phyloP scores from a whole-genome alignment of 2,797 vertebrate genomes.

The Bufotes viridis region DNA sequence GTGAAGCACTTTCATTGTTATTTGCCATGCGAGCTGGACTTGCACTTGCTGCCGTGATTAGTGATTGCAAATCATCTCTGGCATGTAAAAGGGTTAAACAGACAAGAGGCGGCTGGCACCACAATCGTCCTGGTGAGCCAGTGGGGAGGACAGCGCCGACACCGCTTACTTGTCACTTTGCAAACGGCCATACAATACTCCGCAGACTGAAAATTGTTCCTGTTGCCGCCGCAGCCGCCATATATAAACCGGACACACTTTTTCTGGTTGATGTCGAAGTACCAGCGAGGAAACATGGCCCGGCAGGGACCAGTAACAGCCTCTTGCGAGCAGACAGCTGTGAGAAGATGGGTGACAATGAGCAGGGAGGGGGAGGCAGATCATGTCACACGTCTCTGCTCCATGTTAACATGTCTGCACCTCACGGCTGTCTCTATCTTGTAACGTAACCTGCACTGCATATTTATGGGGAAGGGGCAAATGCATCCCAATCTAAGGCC shows the following conservation, averaged over 20 bases:
- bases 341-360: constrained; percentile 79
- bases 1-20: constrained; percentile 2
- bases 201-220: constrained; percentile 99
- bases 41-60: not conserved
- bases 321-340: constrained; percentile 97
- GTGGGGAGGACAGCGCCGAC: not conserved
- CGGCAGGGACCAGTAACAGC: constrained; percentile 94
- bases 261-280: constrained; percentile 90
- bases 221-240: constrained; percentile 97
- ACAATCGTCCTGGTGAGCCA: constrained; percentile 45
- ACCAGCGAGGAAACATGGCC: constrained; percentile 95
- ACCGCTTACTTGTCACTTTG: constrained; percentile 93
- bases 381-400: not conserved
- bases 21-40: not conserved
- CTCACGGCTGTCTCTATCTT: not conserved
- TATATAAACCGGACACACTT: constrained; percentile 95
- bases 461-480: not conserved
- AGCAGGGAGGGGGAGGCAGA: not conserved
- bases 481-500: not conserved
- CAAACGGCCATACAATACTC: constrained; percentile 98
- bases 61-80: not conserved
- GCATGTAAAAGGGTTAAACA: constrained; percentile 8
- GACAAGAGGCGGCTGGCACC: constrained; percentile 25
- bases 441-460: not conserved
- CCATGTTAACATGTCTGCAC: not conserved